phyloP scores from a whole-genome alignment of 2,888 invertebrate genomes.

The Sinentomon sp. region DNA sequence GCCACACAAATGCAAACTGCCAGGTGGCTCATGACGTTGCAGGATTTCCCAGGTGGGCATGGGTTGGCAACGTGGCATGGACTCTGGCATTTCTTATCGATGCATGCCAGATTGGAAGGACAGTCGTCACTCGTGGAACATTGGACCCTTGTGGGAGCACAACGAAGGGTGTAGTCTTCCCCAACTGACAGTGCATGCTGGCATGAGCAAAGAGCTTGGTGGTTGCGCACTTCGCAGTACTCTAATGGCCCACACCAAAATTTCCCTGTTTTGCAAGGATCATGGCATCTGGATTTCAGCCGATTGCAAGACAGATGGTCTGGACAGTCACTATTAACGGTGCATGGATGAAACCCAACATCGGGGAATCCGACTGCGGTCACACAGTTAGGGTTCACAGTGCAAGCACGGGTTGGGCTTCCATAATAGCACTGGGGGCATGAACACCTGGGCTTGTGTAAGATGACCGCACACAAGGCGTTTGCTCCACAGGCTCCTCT shows the following conservation, averaged over 20 bases:
- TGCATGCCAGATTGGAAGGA: constrained; percentile 56
- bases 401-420: constrained; percentile 46
- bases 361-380: constrained; percentile 24
- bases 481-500: constrained; percentile 68
- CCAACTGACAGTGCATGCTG: constrained; percentile 65
- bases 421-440: constrained; percentile 70
- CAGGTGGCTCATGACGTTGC: constrained; percentile 62
- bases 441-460: constrained; percentile 60
- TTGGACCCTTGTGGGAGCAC: constrained; percentile 38
- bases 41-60: constrained; percentile 55
- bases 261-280: too few relatives aligned
- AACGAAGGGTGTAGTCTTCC: constrained; percentile 43
- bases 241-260: too few relatives aligned
- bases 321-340: constrained; percentile 39
- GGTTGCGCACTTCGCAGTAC: constrained; percentile 67
- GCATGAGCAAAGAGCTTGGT: constrained; percentile 61
- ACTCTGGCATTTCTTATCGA: constrained; percentile 54
- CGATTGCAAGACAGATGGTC: constrained; percentile 42
- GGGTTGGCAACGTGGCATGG: constrained; percentile 45
- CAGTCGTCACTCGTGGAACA: constrained; percentile 55
- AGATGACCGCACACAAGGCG: constrained; percentile 55
- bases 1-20: constrained; percentile 54
- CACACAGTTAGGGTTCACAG: constrained; percentile 45
- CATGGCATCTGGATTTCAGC: constrained; percentile 39
- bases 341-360: constrained; percentile 30